Base-by-base conservation (phyloP, 2,113 vertebrate genomes). In the Rhea pennata region DNA sequence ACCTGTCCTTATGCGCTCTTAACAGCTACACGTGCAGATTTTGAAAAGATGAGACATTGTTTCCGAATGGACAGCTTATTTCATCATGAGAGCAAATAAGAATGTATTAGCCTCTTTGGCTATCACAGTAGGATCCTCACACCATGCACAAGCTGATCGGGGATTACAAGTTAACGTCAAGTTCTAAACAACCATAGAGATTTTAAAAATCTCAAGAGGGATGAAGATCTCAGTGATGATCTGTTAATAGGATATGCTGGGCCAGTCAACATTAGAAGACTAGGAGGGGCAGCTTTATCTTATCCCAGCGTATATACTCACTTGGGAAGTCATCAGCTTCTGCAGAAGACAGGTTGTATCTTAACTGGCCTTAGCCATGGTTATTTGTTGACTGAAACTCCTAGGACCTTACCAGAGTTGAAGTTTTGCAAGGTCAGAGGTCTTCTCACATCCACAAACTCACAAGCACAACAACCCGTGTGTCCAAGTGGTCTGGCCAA, bases 391-490 rank as follows among this genome's bases (percentile, higher is more conserved):
- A n/a, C 58, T 61, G 10, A 50, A 62, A 29, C n/a, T 29, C 58
- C 24, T 50, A 24, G 23, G 33, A 51, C 46, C n/a, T 21, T 15
- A n/a, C 39, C 24, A 42, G 66, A 36, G 24, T 5, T 24, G 39
- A 31, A 22, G 33, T 4, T 36, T 53, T 6, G 12, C 22, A 4
- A 20, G 40, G 61, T 29, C 10, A 5, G 66, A 23, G 50, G 15
- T 61, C 21, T 44, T 64, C 54, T 33, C 17, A 1, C n/a, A 42
- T 11, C 26, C 29, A 2, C 5, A 3, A 8, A 8, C 64, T 86
- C 51, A 2, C 42, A 27, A 59, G 46, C 66, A 73, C 19, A 3
- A 1, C 1, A 2, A 12, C 31, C 51, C 12, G 26, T 1, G 1
- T 7, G 8, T 26, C 78, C 0, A 0, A 13, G 13, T 33, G n/a